These are phyloP conservation scores for Thyatira batis DNA, from an alignment of 2,888 invertebrate species.

Conservation along the genomic window DNA sequence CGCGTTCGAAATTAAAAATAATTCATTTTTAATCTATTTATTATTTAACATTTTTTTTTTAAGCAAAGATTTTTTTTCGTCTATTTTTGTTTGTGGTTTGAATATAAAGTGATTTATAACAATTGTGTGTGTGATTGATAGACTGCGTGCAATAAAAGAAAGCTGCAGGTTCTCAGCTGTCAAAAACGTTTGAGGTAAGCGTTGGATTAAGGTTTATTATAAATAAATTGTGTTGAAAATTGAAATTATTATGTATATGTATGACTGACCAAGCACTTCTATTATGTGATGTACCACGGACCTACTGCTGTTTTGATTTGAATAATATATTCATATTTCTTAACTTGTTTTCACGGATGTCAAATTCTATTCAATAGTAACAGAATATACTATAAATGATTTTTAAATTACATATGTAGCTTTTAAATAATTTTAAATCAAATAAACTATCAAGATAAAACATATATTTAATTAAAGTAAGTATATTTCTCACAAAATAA, in stretches of 20 bases:
- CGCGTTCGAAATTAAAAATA: constrained; percentile 40
- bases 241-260: neutral
- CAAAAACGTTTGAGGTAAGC: constrained; percentile 69
- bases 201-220: constrained; percentile 44
- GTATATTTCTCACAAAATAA: no score
- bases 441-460: no score
- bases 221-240: constrained; percentile 16
- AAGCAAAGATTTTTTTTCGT: neutral
- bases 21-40: constrained; percentile 9
- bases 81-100: constrained; percentile 13
- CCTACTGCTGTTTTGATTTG: no score
- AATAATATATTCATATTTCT: no score
- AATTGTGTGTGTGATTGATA: constrained; percentile 48
- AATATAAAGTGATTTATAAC: constrained; percentile 45
- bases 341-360: no score
- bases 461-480: no score
- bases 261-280: no score
- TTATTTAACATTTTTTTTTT: constrained; percentile 21
- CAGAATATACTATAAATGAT: no score
- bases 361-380: no score
- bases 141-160: constrained; percentile 47
- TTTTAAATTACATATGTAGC: no score
- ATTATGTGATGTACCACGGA: no score
- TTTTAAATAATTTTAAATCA: no score
- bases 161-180: constrained; percentile 65